These are phyloP conservation scores for Chymomyza costata DNA, from an alignment of 1,140 invertebrate species.

Conservation along the genomic window DNA sequence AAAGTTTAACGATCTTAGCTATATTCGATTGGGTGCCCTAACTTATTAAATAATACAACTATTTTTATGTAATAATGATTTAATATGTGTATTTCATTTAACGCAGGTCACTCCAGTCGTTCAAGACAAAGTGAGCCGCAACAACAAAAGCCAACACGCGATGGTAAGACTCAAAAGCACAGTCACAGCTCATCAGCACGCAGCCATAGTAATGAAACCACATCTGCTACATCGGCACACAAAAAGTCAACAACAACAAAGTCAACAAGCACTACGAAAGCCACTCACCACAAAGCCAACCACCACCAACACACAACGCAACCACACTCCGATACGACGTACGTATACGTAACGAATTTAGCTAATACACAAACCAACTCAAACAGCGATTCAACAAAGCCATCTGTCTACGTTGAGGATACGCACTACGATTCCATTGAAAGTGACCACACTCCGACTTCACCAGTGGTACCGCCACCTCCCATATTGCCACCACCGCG, in stretches of 20 bases:
- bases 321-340: constrained; percentile 67
- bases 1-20: constrained; percentile 20
- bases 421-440: constrained; percentile 54
- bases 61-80: background rate
- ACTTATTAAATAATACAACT: constrained; percentile 1
- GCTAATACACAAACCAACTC: constrained; percentile 46
- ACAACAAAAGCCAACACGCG: constrained; percentile 20
- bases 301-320: constrained; percentile 28
- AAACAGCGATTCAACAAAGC: background rate
- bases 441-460: constrained; percentile 18
- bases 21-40: constrained; percentile 6
- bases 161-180: constrained; percentile 43
- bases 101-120: constrained; percentile 70
- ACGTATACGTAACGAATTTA: constrained; percentile 75
- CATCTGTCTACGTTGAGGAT: background rate
- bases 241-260: constrained; percentile 49
- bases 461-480: constrained; percentile 5
- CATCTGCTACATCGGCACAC: constrained; percentile 31
- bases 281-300: constrained; percentile 36
- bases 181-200: constrained; percentile 27
- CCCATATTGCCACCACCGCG: constrained; percentile 27
- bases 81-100: background rate
- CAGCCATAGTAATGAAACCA: constrained; percentile 25
- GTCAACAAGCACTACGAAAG: constrained; percentile 37
- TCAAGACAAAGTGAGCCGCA: constrained; percentile 57